Conservation (phyloP, 2,888 invertebrate genomes). For the Xanthia icteritia region DNA sequence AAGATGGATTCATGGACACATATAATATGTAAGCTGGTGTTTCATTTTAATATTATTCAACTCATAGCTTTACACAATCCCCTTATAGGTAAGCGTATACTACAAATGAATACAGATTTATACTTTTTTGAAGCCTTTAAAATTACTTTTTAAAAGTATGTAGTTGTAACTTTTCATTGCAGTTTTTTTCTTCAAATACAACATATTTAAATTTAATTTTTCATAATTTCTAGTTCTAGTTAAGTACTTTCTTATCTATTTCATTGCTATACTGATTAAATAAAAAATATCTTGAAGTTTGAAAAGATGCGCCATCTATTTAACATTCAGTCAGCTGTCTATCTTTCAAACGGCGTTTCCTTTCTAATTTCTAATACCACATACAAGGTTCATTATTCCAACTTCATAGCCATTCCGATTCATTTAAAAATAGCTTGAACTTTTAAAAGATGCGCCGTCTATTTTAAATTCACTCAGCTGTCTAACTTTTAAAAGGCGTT, state of each 20-base stretch:
- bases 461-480: background rate
- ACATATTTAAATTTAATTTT: background rate
- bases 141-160: background rate
- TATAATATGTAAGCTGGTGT: no score
- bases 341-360: background rate
- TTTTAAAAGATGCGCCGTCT: background rate
- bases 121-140: background rate
- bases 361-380: background rate
- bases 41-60: no score
- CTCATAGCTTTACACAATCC: background rate
- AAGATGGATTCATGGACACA: background rate
- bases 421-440: background rate
- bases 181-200: background rate
- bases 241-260: background rate
- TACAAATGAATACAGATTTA: background rate
- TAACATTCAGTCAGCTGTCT: background rate
- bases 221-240: background rate
- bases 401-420: background rate
- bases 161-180: background rate
- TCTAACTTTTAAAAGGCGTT: background rate
- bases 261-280: background rate
- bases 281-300: background rate
- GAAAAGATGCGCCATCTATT: background rate
- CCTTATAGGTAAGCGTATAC: background rate
- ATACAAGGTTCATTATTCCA: background rate